Evolutionary conservation across 2,797 vertebrate genomes (phyloP), one percentile per base, ranked within the genome.

Genomic region (Microctenopoma lineatum): DNA sequence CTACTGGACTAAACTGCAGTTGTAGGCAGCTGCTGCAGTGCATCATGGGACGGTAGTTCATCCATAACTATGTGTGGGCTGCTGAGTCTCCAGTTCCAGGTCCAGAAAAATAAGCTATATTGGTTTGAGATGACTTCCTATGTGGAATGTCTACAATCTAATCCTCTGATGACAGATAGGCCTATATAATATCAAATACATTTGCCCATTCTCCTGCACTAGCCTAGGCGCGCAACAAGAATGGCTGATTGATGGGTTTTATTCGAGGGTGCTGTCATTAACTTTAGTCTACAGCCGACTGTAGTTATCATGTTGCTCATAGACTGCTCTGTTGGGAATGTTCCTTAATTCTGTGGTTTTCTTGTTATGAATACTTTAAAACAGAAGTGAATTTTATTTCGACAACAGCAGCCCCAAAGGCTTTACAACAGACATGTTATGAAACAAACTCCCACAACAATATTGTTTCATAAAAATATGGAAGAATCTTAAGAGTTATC

Each of bases 161-260:
- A 96, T 95, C 94, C 93, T 6, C 70, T 91, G 94, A 79, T 95
- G 95, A 96, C 93, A 95, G 95, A 95, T 87, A 71, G 86, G 88
- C 89, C 94, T 93, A 93, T 93, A 91, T 87, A 73, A 73, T 87
- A 90, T 85, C 77, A 80, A 70, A 83, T 56, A 68, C 75, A 79
- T 57, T 84, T 61, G 74, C 87, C 93, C 91, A 91, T 79, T 83
- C 68, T 78, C 74, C 62, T 25, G 44, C 74, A 59, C 65, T 66
- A 41, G 44, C 39, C 45, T 34, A 66, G 55, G 66, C 27, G 54
- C 4, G 36, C 74, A 72, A 84, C 84, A 88, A 88, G 90, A 93
- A 91, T 87, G 81, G 87, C 80, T 63, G 83, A 91, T 85, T 54
- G 61, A 77, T 75, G 61, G 2, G 7, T 79, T 86, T 92, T 90